Conservation (phyloP, 2,113 vertebrate genomes). For the Sminthopsis crassicaudata region DNA sequence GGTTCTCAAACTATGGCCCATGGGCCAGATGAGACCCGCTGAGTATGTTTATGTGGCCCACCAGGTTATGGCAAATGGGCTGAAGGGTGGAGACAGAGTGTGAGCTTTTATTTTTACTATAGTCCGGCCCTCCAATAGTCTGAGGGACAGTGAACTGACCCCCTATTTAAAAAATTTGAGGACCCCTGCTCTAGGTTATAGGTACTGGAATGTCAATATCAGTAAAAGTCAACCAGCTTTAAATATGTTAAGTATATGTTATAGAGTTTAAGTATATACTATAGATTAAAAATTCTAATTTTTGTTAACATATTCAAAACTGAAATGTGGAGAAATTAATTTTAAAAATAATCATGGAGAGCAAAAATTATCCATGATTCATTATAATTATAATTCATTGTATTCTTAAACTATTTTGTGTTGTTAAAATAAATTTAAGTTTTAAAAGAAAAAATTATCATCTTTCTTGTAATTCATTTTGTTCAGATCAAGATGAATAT, state of each 20-base stretch:
- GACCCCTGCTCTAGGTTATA: neutral
- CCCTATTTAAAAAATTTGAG: no score
- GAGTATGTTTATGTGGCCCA: no score
- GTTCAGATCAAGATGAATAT: neutral
- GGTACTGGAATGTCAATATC: neutral
- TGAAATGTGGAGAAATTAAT: neutral
- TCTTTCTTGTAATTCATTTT: neutral
- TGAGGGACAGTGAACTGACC: no score
- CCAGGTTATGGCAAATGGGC: no score
- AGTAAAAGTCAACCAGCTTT: slow-evolving; percentile 12
- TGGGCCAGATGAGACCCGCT: no score
- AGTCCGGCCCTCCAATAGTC: no score
- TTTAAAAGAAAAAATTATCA: neutral
- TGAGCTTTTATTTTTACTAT: no score
- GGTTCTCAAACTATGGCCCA: no score
- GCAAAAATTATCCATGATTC: neutral
- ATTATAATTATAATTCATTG: neutral
- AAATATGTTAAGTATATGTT: neutral
- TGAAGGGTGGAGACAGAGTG: no score
- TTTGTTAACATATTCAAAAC: neutral
- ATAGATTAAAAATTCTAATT: neutral
- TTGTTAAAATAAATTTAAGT: neutral
- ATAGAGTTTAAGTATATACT: neutral
- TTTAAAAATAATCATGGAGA: neutral
- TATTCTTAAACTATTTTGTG: neutral